Evolutionary conservation across 2,797 vertebrate species (phyloP).

Genomic region (Borostomias antarcticus): DNA sequence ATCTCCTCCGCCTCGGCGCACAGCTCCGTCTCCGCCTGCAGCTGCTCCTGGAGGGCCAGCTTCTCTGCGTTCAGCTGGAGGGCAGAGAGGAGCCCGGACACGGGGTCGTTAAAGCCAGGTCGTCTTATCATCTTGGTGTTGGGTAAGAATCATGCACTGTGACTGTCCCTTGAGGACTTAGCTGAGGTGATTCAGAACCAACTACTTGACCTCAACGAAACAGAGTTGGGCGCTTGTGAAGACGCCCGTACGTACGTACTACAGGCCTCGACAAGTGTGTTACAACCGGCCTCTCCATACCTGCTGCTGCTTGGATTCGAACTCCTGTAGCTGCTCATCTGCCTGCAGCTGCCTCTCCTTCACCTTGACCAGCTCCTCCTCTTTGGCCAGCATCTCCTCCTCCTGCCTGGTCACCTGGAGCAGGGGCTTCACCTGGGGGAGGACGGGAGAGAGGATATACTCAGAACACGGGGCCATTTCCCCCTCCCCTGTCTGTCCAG

Average conservation of each 20-base stretch:
- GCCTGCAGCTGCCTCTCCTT: slow-evolving; percentile 87
- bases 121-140: neutral
- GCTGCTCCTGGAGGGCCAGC: slow-evolving; percentile 91
- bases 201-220: neutral
- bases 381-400: slow-evolving; percentile 95
- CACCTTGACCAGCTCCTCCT: slow-evolving; percentile 89
- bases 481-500: neutral
- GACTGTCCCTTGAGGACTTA: neutral
- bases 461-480: neutral
- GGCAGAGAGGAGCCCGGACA: neutral
- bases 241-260: no score
- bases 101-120: neutral
- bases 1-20: slow-evolving; percentile 98
- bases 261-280: no score
- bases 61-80: slow-evolving; percentile 81
- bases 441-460: neutral
- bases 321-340: slow-evolving; percentile 83
- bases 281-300: slow-evolving; percentile 49
- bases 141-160: neutral
- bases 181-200: neutral
- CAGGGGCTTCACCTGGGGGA: slow-evolving; percentile 90
- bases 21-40: slow-evolving; percentile 96
- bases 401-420: slow-evolving; percentile 96
- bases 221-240: neutral
- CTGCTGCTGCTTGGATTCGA: slow-evolving; percentile 84